Percentiles rank a stretch among this genome's conserved stretches.
Evolutionary conservation across 2,113 vertebrate species (phyloP).

Genomic region (Balaeniceps rex): DNA sequence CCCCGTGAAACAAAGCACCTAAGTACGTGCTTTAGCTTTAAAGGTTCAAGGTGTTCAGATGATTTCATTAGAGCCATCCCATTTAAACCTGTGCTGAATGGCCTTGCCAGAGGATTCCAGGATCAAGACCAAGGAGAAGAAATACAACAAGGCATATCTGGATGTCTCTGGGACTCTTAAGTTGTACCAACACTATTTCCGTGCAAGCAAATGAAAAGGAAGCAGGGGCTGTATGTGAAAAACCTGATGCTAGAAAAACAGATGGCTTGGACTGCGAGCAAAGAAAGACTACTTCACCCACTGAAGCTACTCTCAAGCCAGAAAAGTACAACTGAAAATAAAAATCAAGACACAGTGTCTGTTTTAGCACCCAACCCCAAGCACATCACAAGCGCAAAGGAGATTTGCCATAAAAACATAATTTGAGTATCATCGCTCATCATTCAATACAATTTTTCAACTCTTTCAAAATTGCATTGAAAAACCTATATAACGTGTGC

Average conservation of each 20-base stretch:
- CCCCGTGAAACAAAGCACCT: neutral
- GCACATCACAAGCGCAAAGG: conserved; percentile 21
- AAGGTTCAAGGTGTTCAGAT: neutral
- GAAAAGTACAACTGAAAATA: conserved; percentile 17
- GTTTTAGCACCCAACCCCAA: neutral
- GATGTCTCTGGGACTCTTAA: neutral
- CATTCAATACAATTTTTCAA: conserved; percentile 81
- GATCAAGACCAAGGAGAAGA: neutral
- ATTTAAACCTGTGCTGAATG: neutral
- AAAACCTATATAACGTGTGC: conserved; percentile 83
- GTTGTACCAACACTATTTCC: neutral
- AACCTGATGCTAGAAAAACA: neutral
- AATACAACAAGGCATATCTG: neutral
- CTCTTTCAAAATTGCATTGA: conserved; percentile 77
- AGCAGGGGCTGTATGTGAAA: neutral
- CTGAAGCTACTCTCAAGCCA: neutral
- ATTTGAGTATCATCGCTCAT: conserved; percentile 81
- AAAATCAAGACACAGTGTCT: neutral
- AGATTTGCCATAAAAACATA: conserved; percentile 70
- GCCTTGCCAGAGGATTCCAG: neutral
- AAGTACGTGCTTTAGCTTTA: neutral
- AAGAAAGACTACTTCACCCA: neutral
- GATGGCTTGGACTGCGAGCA: neutral
- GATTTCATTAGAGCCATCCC: neutral
- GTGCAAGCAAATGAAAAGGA: neutral